Conservation (phyloP, 2,113 vertebrate genomes). For the Forbesichthys papilliferus region DNA sequence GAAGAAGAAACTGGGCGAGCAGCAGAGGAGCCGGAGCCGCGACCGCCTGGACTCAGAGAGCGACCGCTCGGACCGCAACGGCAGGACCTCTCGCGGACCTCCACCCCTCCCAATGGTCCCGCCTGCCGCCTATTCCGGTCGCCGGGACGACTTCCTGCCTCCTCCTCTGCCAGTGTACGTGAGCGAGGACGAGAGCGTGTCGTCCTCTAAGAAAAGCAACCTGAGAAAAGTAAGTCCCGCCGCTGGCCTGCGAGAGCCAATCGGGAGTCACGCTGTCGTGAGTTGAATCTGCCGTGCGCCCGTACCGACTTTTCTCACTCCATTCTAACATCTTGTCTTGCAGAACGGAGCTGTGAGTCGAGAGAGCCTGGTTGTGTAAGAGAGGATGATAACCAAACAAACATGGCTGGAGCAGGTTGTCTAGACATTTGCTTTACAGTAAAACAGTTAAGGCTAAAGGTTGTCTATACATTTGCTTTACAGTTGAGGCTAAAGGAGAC, state of each 20-base stretch:
- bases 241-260: no score
- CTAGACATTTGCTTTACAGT: not conserved
- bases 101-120: conserved; percentile 70
- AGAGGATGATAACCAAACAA: conserved; percentile 32
- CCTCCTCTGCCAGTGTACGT: conserved; percentile 77
- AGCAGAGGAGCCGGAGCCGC: conserved; percentile 71
- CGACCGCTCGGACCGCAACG: conserved; percentile 61
- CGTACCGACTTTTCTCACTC: not conserved
- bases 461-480: no score
- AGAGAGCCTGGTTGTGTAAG: conserved; percentile 86
- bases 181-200: conserved; percentile 79
- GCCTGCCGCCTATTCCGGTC: conserved; percentile 61
- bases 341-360: conserved; percentile 88
- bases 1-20: conserved; percentile 78
- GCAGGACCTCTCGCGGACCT: conserved; percentile 55
- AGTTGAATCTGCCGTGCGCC: not conserved
- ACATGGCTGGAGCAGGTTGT: not conserved
- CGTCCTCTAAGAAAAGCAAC: conserved; percentile 81
- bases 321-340: conserved; percentile 27
- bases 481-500: no score
- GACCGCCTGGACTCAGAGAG: conserved; percentile 78
- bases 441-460: no score
- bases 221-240: conserved; percentile 78
- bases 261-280: not conserved
- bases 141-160: conserved; percentile 56